Evolutionary conservation across 2,113 vertebrate species (phyloP).

Genomic region (Macrotus californicus): DNA sequence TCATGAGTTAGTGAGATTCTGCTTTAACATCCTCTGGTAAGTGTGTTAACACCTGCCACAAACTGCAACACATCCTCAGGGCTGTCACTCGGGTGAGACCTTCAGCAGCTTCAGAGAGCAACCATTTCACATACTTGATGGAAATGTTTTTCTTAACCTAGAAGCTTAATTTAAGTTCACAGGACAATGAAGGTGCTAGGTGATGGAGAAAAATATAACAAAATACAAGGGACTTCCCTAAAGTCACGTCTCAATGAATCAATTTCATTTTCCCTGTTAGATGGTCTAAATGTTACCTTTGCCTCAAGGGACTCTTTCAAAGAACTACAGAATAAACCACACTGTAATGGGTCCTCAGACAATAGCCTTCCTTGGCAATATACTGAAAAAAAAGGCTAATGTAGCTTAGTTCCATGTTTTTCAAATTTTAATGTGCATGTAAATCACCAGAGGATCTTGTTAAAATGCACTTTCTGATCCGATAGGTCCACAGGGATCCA

Average conservation of each 20-base stretch:
- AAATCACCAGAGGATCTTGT: neutral
- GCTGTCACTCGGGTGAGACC: neutral
- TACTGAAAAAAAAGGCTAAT: neutral
- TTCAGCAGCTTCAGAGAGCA: neutral
- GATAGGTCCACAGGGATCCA: too few relatives aligned
- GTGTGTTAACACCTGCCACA: neutral
- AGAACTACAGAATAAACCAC: neutral
- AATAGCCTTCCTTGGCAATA: neutral
- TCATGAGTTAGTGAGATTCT: neutral
- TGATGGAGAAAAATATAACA: neutral
- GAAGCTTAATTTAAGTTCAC: neutral
- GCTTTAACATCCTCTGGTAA: neutral
- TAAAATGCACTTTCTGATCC: neutral
- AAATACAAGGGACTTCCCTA: neutral
- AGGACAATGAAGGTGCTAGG: neutral
- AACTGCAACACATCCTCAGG: neutral
- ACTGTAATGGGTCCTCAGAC: neutral
- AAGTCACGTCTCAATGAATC: neutral
- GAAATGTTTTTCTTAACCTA: neutral
- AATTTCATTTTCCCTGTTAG: neutral
- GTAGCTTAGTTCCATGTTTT: neutral
- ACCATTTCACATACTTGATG: neutral
- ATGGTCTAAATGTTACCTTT: neutral
- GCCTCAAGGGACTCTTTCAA: neutral
- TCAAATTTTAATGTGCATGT: neutral